Evolutionary conservation across 2,888 invertebrate genomes (phyloP).

Genomic region (Drosophila longiperda): DNA sequence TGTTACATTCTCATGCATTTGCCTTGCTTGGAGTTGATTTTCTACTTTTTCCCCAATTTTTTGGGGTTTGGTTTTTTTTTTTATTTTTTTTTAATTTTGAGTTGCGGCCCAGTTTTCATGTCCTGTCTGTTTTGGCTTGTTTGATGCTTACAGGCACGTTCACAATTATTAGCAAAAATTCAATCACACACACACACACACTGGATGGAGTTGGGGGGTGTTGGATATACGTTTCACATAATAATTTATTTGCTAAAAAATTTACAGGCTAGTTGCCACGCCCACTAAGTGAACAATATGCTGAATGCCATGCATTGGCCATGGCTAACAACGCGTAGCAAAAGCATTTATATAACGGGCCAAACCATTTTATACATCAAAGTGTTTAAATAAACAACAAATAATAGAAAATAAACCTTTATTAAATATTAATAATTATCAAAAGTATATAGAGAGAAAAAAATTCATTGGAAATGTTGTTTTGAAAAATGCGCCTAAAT

Average conservation of each 20-base stretch:
- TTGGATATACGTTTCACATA: neutral
- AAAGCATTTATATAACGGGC: conserved; percentile 76
- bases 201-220: neutral
- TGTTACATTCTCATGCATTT: conserved; percentile 64
- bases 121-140: conserved; percentile 27
- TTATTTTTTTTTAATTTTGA: conserved; percentile 6
- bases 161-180: conserved; percentile 53
- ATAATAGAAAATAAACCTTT: conserved; percentile 7
- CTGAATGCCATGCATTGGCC: conserved; percentile 76
- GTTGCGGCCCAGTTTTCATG: conserved; percentile 55
- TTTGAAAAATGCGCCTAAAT: conserved; percentile 78
- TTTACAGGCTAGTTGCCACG: conserved; percentile 52
- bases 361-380: conserved; percentile 76
- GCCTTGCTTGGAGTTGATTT: conserved; percentile 11
- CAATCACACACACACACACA: conserved; percentile 7
- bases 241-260: conserved; percentile 21
- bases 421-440: neutral
- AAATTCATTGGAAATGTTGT: conserved; percentile 57
- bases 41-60: conserved; percentile 3
- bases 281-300: conserved; percentile 65
- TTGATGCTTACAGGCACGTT: conserved; percentile 59
- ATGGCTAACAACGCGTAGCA: conserved; percentile 73
- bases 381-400: conserved; percentile 70
- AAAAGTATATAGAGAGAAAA: conserved; percentile 16
- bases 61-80: conserved; percentile 7